Base-by-base conservation (phyloP, 2,113 vertebrate genomes). In the Microcebus griseorufus region DNA sequence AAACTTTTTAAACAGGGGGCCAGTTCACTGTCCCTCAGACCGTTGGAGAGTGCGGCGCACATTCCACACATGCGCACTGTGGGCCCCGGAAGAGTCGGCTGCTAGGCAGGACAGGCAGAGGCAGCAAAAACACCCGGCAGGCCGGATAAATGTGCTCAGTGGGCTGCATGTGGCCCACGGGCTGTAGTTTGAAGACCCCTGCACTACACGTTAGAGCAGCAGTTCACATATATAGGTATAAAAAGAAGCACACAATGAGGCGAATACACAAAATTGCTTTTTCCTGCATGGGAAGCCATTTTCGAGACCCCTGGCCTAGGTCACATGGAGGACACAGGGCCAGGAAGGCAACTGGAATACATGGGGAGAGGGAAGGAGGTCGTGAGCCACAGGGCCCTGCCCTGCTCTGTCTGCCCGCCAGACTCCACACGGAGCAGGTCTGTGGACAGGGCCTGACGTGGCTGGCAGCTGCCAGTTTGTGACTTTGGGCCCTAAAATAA, bases 321-420 rank as follows among this genome's bases (percentile, higher is more conserved):
- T 80, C 51, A 69, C 42, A 48, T 29, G n/a, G n/a, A 51, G 51
- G n/a, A 81, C 53, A 70, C 34, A 60, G 2, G 51, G n/a, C 93
- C 84, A 76, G 60, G 42, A 34, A 53, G 34, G 65, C 55, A 11
- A 32, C 45, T 9, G 17, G 79, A 78, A 73, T 12, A 83, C 45
- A 80, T 37, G 51, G 37, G 25, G 6, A 5, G 20, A 27, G 13
- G 48, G 64, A 22, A 29, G 55, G 78, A 39, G 39, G 32, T 45
- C 42, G 4, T 2, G 5, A 60, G 10, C 20, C 42, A 45, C n/a
- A 67, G 51, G 18, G 45, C 10, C 14, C 9, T 27, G 62, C 51
- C 4, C 2, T 0, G 23, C n/a, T 34, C 29, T 58, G 37, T 18
- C 9, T 1, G 32, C 81, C 27, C 9, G 4, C 76, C 1, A 32